Conservation (phyloP, 2,888 invertebrate genomes). For the Piscicola geometra region DNA sequence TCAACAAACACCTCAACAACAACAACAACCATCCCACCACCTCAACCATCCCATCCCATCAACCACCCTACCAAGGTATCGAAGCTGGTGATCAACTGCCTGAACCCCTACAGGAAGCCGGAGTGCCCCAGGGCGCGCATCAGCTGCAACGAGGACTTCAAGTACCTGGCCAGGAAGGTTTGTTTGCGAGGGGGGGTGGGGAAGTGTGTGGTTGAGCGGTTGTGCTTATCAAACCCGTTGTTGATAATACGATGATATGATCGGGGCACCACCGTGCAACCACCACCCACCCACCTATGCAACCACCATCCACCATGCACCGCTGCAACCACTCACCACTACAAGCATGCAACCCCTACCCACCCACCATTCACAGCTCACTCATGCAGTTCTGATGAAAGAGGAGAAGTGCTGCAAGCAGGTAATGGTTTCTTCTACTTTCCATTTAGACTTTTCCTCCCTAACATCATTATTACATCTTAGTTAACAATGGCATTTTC, state of each 20-base stretch:
- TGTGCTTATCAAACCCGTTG: neutral
- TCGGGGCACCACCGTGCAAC: too few relatives aligned
- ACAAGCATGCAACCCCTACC: neutral
- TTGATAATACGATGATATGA: too few relatives aligned
- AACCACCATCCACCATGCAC: too few relatives aligned
- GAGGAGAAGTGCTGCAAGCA: slow-evolving; percentile 66
- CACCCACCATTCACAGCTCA: too few relatives aligned
- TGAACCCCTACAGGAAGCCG: slow-evolving; percentile 80
- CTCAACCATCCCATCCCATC: too few relatives aligned
- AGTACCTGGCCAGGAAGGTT: slow-evolving; percentile 80
- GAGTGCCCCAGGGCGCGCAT: slow-evolving; percentile 80
- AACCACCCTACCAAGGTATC: slow-evolving; percentile 53
- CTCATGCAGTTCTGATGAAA: slow-evolving; percentile 89
- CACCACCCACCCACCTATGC: slow-evolving; percentile 78
- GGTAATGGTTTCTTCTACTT: too few relatives aligned
- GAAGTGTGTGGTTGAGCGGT: neutral
- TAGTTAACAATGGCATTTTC: too few relatives aligned
- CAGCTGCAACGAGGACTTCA: slow-evolving; percentile 82
- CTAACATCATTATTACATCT: too few relatives aligned
- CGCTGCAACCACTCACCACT: neutral
- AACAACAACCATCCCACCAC: neutral
- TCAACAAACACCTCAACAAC: neutral
- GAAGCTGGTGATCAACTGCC: slow-evolving; percentile 61
- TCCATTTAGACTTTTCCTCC: too few relatives aligned
- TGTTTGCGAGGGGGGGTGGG: neutral